A percentile compares a stretch with the other conserved stretches of the same genome.
These are phyloP conservation scores for Heliconius ismenius DNA, from an alignment of 2,888 invertebrate genomes.

Conservation along the genomic window DNA sequence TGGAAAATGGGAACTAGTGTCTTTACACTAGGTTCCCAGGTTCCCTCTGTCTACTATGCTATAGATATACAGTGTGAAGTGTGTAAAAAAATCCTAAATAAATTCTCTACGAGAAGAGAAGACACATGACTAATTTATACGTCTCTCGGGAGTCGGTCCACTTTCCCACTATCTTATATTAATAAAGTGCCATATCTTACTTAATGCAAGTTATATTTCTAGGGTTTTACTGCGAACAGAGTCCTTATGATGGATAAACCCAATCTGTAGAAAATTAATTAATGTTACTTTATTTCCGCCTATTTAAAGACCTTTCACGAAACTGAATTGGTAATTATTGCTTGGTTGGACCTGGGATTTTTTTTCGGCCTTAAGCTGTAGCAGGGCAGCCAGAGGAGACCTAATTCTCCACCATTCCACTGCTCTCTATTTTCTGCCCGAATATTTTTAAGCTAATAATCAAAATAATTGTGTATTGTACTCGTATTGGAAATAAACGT, in stretches of 20 bases:
- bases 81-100: not conserved
- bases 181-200: slow-evolving; percentile 20
- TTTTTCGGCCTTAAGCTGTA: not conserved
- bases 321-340: too few species aligned
- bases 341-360: too few species aligned
- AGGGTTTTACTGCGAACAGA: not conserved
- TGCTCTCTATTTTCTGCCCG: too few species aligned
- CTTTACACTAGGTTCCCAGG: too few species aligned
- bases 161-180: slow-evolving; percentile 10
- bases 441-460: too few species aligned
- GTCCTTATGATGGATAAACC: not conserved
- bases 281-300: not conserved
- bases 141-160: slow-evolving; percentile 17
- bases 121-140: slow-evolving; percentile 16
- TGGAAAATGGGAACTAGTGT: too few species aligned
- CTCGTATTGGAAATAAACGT: too few species aligned
- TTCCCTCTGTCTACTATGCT: not conserved
- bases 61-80: not conserved
- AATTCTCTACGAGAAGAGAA: not conserved
- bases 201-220: slow-evolving; percentile 13
- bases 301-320: too few species aligned
- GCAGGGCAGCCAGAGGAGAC: not conserved
- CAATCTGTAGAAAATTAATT: not conserved
- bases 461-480: too few species aligned
- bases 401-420: too few species aligned